Evolutionary conservation across 2,113 vertebrate genomes (phyloP).

Genomic region (Brachyistius frenatus): DNA sequence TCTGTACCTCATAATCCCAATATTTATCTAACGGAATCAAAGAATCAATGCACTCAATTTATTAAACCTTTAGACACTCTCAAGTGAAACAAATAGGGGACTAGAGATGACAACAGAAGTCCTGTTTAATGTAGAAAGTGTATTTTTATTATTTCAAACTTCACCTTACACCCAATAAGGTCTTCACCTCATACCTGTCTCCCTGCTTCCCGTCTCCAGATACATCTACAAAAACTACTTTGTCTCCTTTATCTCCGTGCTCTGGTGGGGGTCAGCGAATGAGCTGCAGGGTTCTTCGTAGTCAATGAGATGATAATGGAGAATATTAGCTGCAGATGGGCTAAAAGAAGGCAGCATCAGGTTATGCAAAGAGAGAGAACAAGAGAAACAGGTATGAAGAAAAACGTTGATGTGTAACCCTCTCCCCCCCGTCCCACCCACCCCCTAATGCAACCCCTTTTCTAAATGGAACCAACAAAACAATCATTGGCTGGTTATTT

Average conservation of each 20-base stretch:
- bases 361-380: conserved; percentile 42
- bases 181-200: conserved; percentile 58
- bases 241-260: conserved; percentile 9
- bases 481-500: conserved; percentile 83
- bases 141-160: conserved; percentile 81
- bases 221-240: conserved; percentile 30
- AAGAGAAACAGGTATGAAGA: conserved; percentile 68
- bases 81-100: conserved; percentile 3
- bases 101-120: conserved; percentile 41
- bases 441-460: conserved; percentile 46
- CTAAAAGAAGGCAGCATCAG: conserved; percentile 16
- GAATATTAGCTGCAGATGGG: conserved; percentile 25
- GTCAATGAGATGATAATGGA: neutral
- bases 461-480: conserved; percentile 77
- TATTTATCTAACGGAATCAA: conserved; percentile 39
- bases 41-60: conserved; percentile 26
- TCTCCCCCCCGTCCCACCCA: conserved; percentile 20
- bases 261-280: conserved; percentile 25
- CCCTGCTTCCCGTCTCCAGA: conserved; percentile 33
- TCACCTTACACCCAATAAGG: conserved; percentile 60
- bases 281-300: conserved; percentile 19
- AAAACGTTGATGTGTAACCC: conserved; percentile 42
- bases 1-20: conserved; percentile 26
- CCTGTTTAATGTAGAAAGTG: conserved; percentile 76
- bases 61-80: conserved; percentile 17